Evolutionary conservation across 2,888 invertebrate genomes (phyloP), one percentile per base, ranked within the genome.

Genomic region (Sinhomidia bicolor): DNA sequence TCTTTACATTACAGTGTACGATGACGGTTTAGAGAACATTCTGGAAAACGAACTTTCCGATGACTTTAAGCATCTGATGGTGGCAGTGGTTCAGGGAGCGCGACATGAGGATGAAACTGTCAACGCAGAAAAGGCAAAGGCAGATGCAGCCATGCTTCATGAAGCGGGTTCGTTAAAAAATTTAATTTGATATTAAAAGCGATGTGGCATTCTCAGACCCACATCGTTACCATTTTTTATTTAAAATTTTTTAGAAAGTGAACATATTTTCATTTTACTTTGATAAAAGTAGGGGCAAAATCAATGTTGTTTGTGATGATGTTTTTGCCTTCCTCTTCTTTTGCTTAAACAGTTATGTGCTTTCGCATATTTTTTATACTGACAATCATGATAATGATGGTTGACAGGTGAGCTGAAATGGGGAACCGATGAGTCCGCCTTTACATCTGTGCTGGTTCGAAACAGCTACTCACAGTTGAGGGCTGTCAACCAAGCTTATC

Each of bases 31-130:
- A 84, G 94, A 94, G 90, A 92, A 93, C 17, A 93, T 94, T 90
- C 93, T 94, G 29, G 92, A 93, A 65, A 93, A 93, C 62, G 95
- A 95, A 91, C 94, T 94, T 0, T 94, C 94, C 90, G 95, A 94
- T 14, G 93, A 94, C 92, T 95, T 95, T 92, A 93, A 94, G 91
- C 93, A 94, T 23, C 93, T 95, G 65, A 93, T 95, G 76, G 93
- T 94, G 54, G 93, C 94, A 41, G 91, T 93, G 23, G 90, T 90
- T 32, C 92, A 92, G 88, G 92, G 83, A 57, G 90, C 90, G 17
- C 86, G 92, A 44, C 91, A 92, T 88, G 92, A 92, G 57, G 91
- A 91, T 79, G 91, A 91, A 32, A 60, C 84, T 36, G 90, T 90
- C 26, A 89, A 91, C 76, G 9, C 20, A 41, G 91, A 81, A 9